Evolutionary conservation across 2,113 vertebrate species (phyloP).

Genomic region (Anoplopoma fimbria): DNA sequence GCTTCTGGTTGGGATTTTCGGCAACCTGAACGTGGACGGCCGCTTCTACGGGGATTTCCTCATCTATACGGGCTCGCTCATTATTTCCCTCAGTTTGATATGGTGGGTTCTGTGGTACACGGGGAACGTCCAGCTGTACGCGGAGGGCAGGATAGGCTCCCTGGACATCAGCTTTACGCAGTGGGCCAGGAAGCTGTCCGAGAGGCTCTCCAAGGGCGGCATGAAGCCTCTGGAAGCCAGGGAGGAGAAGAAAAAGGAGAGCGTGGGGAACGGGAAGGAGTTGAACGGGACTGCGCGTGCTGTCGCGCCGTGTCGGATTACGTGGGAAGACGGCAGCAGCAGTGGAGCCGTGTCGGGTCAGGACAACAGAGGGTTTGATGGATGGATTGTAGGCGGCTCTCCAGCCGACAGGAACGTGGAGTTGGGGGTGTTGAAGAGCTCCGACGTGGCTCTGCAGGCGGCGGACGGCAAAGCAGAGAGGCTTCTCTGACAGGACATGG

Average conservation of each 20-base stretch:
- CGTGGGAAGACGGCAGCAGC: slow-evolving; percentile 46
- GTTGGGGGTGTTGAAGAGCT: slow-evolving; percentile 64
- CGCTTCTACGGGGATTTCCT: slow-evolving; percentile 85
- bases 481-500: slow-evolving; percentile 73
- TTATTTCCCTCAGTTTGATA: slow-evolving; percentile 82
- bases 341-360: slow-evolving; percentile 27
- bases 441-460: slow-evolving; percentile 44
- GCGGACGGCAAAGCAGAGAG: slow-evolving; percentile 59
- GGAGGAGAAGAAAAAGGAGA: slow-evolving; percentile 60
- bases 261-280: slow-evolving; percentile 43
- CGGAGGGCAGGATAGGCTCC: slow-evolving; percentile 43
- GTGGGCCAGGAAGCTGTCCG: slow-evolving; percentile 80
- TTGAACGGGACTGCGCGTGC: slow-evolving; percentile 29
- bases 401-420: slow-evolving; percentile 68
- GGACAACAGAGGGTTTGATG: slow-evolving; percentile 75
- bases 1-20: slow-evolving; percentile 83
- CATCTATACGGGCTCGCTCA: slow-evolving; percentile 82
- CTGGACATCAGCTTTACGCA: slow-evolving; percentile 71
- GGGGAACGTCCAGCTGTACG: slow-evolving; percentile 73
- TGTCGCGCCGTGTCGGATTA: slow-evolving; percentile 41
- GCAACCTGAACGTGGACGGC: slow-evolving; percentile 71
- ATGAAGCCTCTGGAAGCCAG: slow-evolving; percentile 57
- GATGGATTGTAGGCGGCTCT: slow-evolving; percentile 32
- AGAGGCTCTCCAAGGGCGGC: slow-evolving; percentile 72
- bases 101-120: slow-evolving; percentile 87